Evolutionary conservation across 2,797 vertebrate genomes (phyloP), one percentile per base, ranked within the genome.

Genomic region (Pteronotus mesoamericanus): DNA sequence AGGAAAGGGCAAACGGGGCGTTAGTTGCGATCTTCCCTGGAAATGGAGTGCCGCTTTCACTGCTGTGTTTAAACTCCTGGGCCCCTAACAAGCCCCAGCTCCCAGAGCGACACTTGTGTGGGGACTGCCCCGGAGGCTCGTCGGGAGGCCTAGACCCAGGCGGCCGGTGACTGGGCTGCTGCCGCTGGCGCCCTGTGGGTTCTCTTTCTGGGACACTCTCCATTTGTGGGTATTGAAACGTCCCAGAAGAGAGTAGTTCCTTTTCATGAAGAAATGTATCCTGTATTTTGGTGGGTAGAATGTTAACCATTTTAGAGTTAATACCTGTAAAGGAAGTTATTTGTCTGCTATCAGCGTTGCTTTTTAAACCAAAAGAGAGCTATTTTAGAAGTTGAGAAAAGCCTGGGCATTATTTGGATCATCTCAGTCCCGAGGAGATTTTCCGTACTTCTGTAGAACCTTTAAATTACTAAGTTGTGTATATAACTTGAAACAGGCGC

Each of bases 261-360:
- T 39, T 51, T 87, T 92, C 59, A 46, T 91, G 85, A 93, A 75
- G 55, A 95, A 94, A 32, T 92, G 10, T 4, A 7, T 53, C 55
- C 46, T 82, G 24, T 89, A 18, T 95, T 89, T 96, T 71, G 51
- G 9, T 71, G 7, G 94, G n/a, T 29, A 90, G 44, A 93, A 89
- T 90, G 44, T 48, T 88, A 57, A n/a, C 55, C 53, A 29, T n/a
- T 83, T 72, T 34, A 1, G 68, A 78, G 48, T 18, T 44, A 66
- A 11, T 86, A 55, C 11, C 9, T 57, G 74, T 59, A 37, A 44
- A 84, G 37, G 9, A 2, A 51, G 10, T 59, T 66, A 22, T 8
- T 61, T 72, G n/a, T 94, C 68, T 75, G 9, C 44, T 74, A 14
- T 64, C 32, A 84, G 18, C n/a, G 4, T 77, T 78, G n/a, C 78